Conservation (phyloP, 1,140 invertebrate species). For the Steinernema feltiae region DNA sequence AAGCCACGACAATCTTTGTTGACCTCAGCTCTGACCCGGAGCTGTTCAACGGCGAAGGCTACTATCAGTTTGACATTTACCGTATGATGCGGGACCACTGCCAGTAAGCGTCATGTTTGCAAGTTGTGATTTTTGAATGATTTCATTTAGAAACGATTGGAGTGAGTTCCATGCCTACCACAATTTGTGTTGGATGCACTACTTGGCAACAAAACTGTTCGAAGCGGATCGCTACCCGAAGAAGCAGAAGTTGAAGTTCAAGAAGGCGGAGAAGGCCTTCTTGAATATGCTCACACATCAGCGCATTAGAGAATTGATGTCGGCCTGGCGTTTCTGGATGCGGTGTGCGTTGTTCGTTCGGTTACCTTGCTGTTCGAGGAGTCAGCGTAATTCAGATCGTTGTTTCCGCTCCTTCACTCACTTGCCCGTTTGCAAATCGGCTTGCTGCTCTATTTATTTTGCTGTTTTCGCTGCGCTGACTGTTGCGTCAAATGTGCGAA, state of each 20-base stretch:
- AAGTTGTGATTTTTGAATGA: not conserved
- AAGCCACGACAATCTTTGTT: conserved; percentile 69
- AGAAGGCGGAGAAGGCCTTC: no score
- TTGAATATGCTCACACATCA: not conserved
- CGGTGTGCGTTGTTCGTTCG: no score
- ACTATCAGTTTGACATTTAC: conserved; percentile 91
- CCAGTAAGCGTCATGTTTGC: conserved; percentile 63
- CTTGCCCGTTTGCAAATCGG: no score
- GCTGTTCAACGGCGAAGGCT: conserved; percentile 71
- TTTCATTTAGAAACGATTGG: conserved; percentile 71
- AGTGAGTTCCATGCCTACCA: conserved; percentile 71
- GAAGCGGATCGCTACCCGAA: not conserved
- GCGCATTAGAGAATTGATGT: not conserved
- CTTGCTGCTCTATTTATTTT: no score
- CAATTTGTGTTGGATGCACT: conserved; percentile 83
- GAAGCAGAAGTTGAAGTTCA: no score
- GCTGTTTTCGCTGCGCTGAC: no score
- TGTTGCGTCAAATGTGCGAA: no score
- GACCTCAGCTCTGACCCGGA: conserved; percentile 73
- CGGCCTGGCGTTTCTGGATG: no score
- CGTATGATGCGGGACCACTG: conserved; percentile 69
- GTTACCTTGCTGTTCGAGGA: no score
- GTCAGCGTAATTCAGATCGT: no score
- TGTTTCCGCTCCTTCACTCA: no score
- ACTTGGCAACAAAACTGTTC: conserved; percentile 72